These are phyloP conservation scores for Linnaemya tessellans DNA, from an alignment of 2,888 invertebrate species.

Conservation along the genomic window DNA sequence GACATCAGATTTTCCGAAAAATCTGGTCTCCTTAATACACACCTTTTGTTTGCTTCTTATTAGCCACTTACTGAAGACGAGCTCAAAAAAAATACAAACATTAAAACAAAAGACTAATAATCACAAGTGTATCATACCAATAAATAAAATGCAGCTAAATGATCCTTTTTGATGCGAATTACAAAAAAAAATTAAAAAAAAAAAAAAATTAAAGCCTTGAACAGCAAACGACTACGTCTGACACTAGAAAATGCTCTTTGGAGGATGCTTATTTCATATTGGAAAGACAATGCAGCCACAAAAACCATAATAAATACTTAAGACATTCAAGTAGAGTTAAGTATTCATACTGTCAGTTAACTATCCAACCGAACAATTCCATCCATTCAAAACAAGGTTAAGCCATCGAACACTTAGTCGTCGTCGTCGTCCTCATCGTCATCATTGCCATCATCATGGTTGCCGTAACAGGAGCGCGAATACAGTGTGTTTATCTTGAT, in stretches of 20 bases:
- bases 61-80: conserved; percentile 33
- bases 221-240: conserved; percentile 40
- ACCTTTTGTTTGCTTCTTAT: conserved; percentile 5
- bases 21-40: conserved; percentile 26
- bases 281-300: conserved; percentile 24
- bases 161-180: conserved; percentile 68
- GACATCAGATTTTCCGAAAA: not conserved
- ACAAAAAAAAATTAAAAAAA: conserved; percentile 31
- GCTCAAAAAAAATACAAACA: conserved; percentile 2
- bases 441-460: conserved; percentile 35
- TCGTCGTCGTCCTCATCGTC: conserved; percentile 42
- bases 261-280: conserved; percentile 9
- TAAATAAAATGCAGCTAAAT: conserved; percentile 75
- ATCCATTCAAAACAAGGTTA: conserved; percentile 66
- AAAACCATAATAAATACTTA: conserved; percentile 61
- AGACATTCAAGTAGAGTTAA: conserved; percentile 57
- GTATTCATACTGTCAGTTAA: conserved; percentile 64
- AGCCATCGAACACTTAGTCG: conserved; percentile 27
- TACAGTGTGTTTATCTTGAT: conserved; percentile 76
- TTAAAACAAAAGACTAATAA: conserved; percentile 51
- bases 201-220: conserved; percentile 35
- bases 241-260: conserved; percentile 17
- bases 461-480: conserved; percentile 74
- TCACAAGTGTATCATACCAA: conserved; percentile 74
- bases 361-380: conserved; percentile 56